Evolutionary conservation across 1,140 invertebrate genomes (phyloP).

Genomic region (Zophobas atratus): DNA sequence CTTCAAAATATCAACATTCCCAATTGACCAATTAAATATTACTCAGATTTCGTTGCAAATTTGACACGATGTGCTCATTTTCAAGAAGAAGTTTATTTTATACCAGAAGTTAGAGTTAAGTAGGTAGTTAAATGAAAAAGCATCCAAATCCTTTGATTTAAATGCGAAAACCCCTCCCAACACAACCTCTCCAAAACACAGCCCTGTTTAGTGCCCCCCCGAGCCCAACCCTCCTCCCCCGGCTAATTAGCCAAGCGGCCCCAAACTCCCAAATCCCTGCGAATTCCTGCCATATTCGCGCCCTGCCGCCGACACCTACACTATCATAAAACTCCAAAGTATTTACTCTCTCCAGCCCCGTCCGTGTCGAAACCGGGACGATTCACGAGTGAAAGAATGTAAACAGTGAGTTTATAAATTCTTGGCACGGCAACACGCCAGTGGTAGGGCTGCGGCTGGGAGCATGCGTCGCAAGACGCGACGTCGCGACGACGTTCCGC

Average conservation of each 20-base stretch:
- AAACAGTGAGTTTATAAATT: slow-evolving; percentile 47
- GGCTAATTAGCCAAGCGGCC: too few relatives aligned
- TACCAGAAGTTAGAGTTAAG: too few relatives aligned
- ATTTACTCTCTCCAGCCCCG: not conserved
- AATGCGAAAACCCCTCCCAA: not conserved
- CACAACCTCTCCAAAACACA: not conserved
- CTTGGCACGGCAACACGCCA: slow-evolving; percentile 45
- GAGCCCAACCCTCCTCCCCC: too few relatives aligned
- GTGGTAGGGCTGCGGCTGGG: slow-evolving; percentile 50
- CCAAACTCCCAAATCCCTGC: too few relatives aligned
- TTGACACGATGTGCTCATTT: too few relatives aligned
- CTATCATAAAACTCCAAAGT: slow-evolving; percentile 17
- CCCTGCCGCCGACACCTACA: not conserved
- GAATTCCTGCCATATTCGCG: slow-evolving; percentile 5
- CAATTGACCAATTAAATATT: too few relatives aligned
- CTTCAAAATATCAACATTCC: too few relatives aligned
- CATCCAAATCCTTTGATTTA: too few relatives aligned
- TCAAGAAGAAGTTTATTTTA: too few relatives aligned
- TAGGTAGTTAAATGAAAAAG: too few relatives aligned
- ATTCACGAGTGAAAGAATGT: slow-evolving; percentile 47
- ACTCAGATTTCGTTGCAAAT: too few relatives aligned
- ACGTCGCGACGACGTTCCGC: slow-evolving; percentile 21
- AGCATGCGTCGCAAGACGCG: slow-evolving; percentile 48
- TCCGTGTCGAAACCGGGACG: slow-evolving; percentile 36
- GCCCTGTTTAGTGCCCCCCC: not conserved